Conservation (phyloP, 2,888 invertebrate genomes). For the Lithophane ornitopus region DNA sequence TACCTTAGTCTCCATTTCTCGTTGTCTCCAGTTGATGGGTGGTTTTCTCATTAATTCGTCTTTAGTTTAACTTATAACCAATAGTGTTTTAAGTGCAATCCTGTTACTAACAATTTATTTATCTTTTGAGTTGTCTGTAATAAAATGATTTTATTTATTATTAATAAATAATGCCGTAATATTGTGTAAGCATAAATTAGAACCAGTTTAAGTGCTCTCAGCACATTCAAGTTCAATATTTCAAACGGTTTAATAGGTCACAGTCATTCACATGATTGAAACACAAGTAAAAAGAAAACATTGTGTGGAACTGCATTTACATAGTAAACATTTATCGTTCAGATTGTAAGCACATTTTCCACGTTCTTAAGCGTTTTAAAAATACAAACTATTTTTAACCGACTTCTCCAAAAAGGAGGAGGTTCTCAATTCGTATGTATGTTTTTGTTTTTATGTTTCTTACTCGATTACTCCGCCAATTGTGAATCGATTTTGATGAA, state of each 20-base stretch:
- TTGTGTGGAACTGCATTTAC: constrained; percentile 14
- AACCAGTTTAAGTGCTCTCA: constrained; percentile 2
- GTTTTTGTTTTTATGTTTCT: too few species aligned
- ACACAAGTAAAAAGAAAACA: constrained; percentile 30
- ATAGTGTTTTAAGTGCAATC: background rate
- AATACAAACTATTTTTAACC: constrained; percentile 15
- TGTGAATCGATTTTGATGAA: too few species aligned
- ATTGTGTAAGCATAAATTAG: background rate
- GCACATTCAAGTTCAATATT: constrained; percentile 15
- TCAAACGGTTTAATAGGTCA: constrained; percentile 16
- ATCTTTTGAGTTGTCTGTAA: background rate
- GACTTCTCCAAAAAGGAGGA: too few species aligned
- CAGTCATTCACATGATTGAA: constrained; percentile 1
- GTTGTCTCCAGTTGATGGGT: background rate
- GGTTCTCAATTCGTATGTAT: too few species aligned
- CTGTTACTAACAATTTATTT: background rate
- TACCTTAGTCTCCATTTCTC: background rate
- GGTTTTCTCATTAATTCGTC: background rate
- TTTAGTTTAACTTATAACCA: background rate
- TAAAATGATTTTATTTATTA: background rate
- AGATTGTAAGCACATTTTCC: background rate
- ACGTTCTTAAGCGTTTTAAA: constrained; percentile 16
- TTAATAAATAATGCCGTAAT: background rate
- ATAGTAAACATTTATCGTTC: constrained; percentile 28
- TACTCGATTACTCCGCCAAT: too few species aligned